Evolutionary conservation across 2,797 vertebrate genomes (phyloP).

Genomic region (Ceryle rudis): DNA sequence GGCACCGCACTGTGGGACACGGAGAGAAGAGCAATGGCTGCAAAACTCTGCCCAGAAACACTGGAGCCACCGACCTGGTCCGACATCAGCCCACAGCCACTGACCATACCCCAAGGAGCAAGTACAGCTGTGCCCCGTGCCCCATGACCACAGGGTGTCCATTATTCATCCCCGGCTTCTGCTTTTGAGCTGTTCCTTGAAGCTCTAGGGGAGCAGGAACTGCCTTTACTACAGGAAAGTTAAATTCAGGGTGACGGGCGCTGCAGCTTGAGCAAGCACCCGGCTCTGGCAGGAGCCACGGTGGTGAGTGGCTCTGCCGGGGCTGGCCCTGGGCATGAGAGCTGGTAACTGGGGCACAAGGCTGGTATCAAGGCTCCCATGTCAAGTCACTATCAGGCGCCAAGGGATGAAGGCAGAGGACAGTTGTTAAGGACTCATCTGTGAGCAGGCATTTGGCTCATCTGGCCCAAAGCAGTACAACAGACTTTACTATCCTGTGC

Average conservation of each 20-base stretch:
- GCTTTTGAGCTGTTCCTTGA: background rate
- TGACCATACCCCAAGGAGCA: accelerated
- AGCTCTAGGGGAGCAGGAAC: background rate
- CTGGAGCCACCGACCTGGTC: accelerated
- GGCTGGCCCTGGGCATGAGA: accelerated
- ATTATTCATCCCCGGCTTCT: background rate
- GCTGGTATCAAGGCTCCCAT: accelerated
- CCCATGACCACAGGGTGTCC: background rate
- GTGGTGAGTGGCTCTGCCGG: accelerated
- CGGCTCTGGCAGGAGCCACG: accelerated
- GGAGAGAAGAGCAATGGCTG: background rate
- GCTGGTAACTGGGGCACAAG: accelerated
- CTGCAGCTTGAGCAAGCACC: background rate
- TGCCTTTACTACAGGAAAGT: background rate
- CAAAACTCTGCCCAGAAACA: background rate
- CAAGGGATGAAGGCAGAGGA: background rate
- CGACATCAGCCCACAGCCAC: accelerated
- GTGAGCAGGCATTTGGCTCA: background rate
- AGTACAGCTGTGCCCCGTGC: background rate
- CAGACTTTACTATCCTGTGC: background rate
- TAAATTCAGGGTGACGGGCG: background rate
- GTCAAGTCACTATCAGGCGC: accelerated
- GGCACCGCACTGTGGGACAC: accelerated
- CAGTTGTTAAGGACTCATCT: background rate
- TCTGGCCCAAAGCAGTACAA: background rate